Evolutionary conservation across 1,140 invertebrate species (phyloP), one percentile per base, ranked within the genome.

Genomic region (Caenorhabditis briggsae): DNA sequence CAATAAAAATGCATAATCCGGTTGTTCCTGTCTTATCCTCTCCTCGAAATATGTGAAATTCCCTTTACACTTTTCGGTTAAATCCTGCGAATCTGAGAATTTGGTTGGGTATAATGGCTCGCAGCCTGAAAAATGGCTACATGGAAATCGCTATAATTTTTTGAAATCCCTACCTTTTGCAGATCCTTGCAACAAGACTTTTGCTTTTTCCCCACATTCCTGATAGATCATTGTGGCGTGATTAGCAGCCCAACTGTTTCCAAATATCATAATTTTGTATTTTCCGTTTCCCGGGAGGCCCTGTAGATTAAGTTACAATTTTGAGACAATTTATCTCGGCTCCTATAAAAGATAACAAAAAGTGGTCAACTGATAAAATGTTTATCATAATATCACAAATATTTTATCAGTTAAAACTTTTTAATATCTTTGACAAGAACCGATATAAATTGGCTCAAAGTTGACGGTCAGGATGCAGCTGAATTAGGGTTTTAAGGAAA

Each of bases 1-100:
- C 12, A 70, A 18, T 18, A 70, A 43, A 70, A 70, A 70, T 43
- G 23, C 7, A 46, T 70, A 70, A 70, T 70, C 64, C 5, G 64
- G 64, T 18, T 70, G 43, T 18, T 70, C 64, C 16, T 70, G 43
- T 46, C 43, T 41, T 14, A 70, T 20, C 14, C 9, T 12, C 16
- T 70, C 64, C 14, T 11, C 41, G 41, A 18, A 70, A 16, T 14
- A 8, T 2, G 11, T 11, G 3, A 46, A 20, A 5, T 43, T 20
- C 5, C 5, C 33, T 16, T 16, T 8, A 70, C 64, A 70, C 2
- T 11, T 16, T 43, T 70, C 64, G 12, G 18, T 43, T 46, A 16
- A 25, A 70, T 64, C 23, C 2, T 64, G 59, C 2, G 59, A 25
- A 18, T 12, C 59, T 23, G 33, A 33, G 33, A 33, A 33, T 33